These are phyloP conservation scores for Tetragnatha montana DNA, from an alignment of 2,888 invertebrate species.

Conservation along the genomic window DNA sequence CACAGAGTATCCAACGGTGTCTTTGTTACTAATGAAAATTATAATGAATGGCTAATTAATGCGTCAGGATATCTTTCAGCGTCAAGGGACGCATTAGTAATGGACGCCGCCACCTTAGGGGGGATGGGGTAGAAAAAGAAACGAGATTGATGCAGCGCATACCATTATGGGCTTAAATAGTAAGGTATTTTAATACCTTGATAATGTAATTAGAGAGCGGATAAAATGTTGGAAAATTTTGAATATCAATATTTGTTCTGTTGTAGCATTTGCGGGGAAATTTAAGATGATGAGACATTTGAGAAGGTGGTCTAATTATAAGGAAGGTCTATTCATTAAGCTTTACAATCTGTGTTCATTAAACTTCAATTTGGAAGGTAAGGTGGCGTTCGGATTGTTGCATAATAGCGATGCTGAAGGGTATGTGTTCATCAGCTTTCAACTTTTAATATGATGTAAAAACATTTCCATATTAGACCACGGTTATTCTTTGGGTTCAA, in stretches of 20 bases:
- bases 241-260: neutral
- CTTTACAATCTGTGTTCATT: neutral
- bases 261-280: too few species aligned
- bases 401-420: too few species aligned
- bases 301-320: neutral
- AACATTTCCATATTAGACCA: too few species aligned
- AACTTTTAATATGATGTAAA: too few species aligned
- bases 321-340: neutral
- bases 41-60: neutral
- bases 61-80: neutral
- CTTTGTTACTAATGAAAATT: neutral
- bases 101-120: neutral
- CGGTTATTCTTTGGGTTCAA: too few species aligned
- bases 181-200: neutral
- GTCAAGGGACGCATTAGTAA: neutral
- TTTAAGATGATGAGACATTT: too few species aligned
- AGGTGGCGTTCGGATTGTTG: too few species aligned
- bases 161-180: neutral
- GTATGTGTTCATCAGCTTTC: too few species aligned
- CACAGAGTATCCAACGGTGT: neutral
- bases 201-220: neutral
- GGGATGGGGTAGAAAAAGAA: neutral
- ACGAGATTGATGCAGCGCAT: neutral
- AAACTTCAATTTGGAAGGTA: neutral
- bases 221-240: neutral